Evolutionary conservation across 2,113 vertebrate genomes (phyloP).

Genomic region (Sylvia atricapilla): DNA sequence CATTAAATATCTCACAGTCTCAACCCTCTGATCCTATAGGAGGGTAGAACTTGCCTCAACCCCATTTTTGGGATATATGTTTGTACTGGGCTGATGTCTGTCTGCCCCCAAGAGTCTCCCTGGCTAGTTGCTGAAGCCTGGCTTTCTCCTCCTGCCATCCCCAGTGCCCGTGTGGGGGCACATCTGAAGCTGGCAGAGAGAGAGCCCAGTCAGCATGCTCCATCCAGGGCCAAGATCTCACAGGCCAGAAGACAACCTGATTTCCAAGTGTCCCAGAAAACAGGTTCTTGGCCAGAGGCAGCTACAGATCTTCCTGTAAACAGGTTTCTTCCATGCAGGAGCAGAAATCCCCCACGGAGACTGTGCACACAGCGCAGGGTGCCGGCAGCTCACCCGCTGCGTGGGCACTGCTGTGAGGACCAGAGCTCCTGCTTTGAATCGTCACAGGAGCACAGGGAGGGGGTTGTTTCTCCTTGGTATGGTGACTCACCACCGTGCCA

Average conservation of each 20-base stretch:
- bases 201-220: not conserved
- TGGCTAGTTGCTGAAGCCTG: accelerated
- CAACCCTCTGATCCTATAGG: accelerated
- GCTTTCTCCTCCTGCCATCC: not conserved
- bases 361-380: accelerated
- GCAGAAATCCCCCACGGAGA: not conserved
- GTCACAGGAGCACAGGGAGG: not conserved
- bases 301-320: not conserved
- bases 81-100: not conserved
- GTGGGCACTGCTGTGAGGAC: not conserved
- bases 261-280: not conserved
- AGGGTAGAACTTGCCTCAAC: accelerated
- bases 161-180: accelerated
- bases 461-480: not conserved
- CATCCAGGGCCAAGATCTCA: accelerated
- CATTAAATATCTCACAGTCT: accelerated
- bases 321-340: not conserved
- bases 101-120: not conserved
- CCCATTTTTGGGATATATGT: not conserved
- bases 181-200: accelerated
- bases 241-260: not conserved
- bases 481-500: not conserved
- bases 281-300: not conserved
- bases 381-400: not conserved
- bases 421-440: accelerated